Evolutionary conservation across 2,797 vertebrate species (phyloP).

Genomic region (Poeciliopsis infans): DNA sequence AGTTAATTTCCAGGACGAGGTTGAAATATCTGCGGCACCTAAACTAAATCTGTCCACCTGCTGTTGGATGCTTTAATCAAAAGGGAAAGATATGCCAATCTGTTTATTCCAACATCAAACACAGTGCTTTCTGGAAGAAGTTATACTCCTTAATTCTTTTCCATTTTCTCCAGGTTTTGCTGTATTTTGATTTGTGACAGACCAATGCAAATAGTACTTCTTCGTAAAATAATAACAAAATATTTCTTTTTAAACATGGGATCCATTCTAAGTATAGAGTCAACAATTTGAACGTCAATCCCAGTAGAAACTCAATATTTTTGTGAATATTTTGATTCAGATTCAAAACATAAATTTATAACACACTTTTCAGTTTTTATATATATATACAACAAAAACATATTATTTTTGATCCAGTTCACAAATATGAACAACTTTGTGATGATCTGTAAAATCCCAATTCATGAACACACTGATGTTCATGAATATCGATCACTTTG

Average conservation of each 20-base stretch:
- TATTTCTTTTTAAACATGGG: neutral
- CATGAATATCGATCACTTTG: neutral
- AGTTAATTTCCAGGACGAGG: conserved; percentile 24
- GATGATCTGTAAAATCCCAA: neutral
- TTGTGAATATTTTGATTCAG: neutral
- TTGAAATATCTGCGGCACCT: conserved; percentile 9
- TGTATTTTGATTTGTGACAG: neutral
- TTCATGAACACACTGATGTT: neutral
- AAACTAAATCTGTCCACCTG: neutral
- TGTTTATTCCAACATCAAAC: neutral
- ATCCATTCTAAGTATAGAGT: neutral
- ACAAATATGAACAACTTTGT: neutral
- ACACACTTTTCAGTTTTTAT: neutral
- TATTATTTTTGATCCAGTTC: neutral
- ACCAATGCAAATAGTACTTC: neutral
- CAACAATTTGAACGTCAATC: neutral
- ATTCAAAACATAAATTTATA: neutral
- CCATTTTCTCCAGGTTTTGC: neutral
- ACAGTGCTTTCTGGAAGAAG: neutral
- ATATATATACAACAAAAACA: neutral
- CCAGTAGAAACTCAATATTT: neutral
- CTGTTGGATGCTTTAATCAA: neutral
- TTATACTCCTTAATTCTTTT: neutral
- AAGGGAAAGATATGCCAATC: neutral
- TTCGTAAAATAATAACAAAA: neutral